Conservation (phyloP, 1,140 invertebrate genomes). For the Carposina sasakii region DNA sequence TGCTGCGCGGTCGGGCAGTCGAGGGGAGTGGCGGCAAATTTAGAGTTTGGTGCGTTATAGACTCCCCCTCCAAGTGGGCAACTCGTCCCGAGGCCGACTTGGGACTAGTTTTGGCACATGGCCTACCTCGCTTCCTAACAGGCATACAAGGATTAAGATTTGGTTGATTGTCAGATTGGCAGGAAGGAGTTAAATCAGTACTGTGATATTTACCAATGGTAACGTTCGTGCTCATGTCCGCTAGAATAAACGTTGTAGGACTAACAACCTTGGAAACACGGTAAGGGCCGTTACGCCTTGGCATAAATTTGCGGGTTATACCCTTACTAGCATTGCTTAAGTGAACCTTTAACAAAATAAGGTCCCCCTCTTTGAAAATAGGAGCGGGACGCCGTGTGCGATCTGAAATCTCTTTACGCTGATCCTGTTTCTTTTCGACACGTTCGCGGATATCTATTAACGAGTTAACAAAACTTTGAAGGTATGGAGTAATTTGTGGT, state of each 20-base stretch:
- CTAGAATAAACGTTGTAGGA: conserved; percentile 23
- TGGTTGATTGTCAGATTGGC: too few species aligned
- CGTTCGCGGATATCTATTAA: neutral
- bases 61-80: too few species aligned
- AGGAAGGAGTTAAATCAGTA: too few species aligned
- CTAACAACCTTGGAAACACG: conserved; percentile 22
- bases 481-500: conserved; percentile 18
- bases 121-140: too few species aligned
- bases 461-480: neutral
- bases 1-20: too few species aligned
- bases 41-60: too few species aligned
- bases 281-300: conserved; percentile 37
- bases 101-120: too few species aligned
- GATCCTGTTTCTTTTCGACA: neutral
- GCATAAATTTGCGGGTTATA: neutral
- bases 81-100: too few species aligned
- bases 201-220: too few species aligned
- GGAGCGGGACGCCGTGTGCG: neutral
- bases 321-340: neutral
- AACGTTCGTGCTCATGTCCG: too few species aligned
- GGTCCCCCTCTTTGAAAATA: neutral
- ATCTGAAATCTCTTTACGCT: neutral
- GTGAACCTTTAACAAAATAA: neutral
- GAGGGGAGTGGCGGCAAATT: too few species aligned
- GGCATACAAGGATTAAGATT: too few species aligned